Conservation (phyloP, 2,797 vertebrate species). For the Gadopsis bispinosus region DNA sequence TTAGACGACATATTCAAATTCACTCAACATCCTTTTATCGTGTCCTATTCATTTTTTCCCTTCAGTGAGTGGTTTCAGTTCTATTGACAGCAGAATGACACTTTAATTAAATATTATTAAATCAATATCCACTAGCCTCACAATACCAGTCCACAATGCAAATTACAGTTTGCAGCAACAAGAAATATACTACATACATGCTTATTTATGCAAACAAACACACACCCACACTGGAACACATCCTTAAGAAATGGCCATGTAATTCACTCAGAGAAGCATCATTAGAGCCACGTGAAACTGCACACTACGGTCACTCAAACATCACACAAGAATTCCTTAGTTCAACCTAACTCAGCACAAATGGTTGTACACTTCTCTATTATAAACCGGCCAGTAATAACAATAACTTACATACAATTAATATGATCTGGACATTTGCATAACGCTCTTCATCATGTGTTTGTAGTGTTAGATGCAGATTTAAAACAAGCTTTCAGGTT, state of each 20-base stretch:
- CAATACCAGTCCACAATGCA: background rate
- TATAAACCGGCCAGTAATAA: background rate
- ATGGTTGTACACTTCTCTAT: background rate
- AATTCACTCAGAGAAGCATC: background rate
- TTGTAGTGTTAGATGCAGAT: background rate
- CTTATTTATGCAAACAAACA: conserved; percentile 1
- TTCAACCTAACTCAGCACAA: background rate
- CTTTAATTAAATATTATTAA: conserved; percentile 6
- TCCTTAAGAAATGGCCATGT: background rate
- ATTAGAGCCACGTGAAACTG: background rate
- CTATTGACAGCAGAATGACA: background rate
- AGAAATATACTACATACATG: background rate
- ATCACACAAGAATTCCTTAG: background rate
- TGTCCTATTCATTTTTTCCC: background rate
- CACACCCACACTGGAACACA: background rate
- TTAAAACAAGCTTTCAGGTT: background rate
- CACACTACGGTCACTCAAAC: background rate
- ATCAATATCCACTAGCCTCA: background rate
- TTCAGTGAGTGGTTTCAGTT: background rate
- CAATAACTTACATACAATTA: background rate
- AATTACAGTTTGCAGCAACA: background rate
- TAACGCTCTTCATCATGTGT: background rate
- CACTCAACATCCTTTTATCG: conserved; percentile 17
- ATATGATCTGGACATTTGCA: background rate
- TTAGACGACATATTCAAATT: background rate